Evolutionary conservation across 2,797 vertebrate genomes (phyloP).

Genomic region (Amniataba percoides): DNA sequence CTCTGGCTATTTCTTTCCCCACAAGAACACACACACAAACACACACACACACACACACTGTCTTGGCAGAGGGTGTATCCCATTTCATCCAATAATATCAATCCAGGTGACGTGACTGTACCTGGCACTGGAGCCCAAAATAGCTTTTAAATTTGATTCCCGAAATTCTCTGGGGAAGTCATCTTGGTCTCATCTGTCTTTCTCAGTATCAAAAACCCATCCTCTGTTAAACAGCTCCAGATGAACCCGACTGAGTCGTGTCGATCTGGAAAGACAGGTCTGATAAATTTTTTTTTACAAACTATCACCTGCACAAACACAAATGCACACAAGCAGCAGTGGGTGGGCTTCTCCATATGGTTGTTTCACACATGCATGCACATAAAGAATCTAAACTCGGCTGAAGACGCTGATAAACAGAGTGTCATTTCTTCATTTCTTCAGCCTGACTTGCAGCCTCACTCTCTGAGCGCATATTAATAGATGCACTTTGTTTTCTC

Average conservation of each 20-base stretch:
- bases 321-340: constrained; percentile 2
- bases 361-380: constrained; percentile 5
- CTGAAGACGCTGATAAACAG: constrained; percentile 10
- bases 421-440: not conserved
- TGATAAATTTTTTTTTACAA: too few species aligned
- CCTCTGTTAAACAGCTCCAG: constrained; percentile 51
- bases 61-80: constrained; percentile 61
- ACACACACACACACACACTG: constrained; percentile 26
- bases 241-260: constrained; percentile 44
- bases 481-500: not conserved
- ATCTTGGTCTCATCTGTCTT: constrained; percentile 68
- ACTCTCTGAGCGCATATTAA: not conserved
- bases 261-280: constrained; percentile 26
- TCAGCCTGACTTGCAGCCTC: not conserved
- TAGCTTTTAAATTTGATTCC: constrained; percentile 80
- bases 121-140: constrained; percentile 72
- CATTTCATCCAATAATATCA: constrained; percentile 73
- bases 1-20: not conserved
- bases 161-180: constrained; percentile 70
- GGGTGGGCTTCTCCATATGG: not conserved
- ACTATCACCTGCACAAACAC: constrained; percentile 1
- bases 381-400: not conserved
- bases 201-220: constrained; percentile 48
- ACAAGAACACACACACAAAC: constrained; percentile 1
- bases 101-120: constrained; percentile 72